phyloP scores from a whole-genome alignment of 2,888 invertebrate genomes.

The Melanostoma scalare region DNA sequence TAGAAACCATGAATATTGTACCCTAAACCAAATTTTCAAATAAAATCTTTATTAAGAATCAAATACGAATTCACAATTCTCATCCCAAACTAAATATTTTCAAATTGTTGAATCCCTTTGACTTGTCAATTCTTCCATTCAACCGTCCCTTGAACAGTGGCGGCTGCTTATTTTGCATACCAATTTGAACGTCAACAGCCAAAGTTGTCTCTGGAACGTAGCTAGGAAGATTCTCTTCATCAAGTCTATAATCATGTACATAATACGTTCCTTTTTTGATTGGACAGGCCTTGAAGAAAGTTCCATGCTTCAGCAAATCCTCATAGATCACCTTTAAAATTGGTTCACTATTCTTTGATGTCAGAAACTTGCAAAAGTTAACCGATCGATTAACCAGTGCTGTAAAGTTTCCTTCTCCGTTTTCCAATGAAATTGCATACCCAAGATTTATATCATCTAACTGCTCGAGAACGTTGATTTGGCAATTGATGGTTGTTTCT shows the following conservation, averaged over 20 bases:
- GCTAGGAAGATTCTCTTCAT: constrained; percentile 79
- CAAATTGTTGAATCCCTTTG: constrained; percentile 80
- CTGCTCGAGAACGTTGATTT: constrained; percentile 74
- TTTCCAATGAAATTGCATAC: constrained; percentile 75
- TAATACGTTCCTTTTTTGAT: constrained; percentile 76
- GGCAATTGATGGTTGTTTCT: constrained; percentile 74
- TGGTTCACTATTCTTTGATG: constrained; percentile 76
- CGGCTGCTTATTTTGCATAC: constrained; percentile 62
- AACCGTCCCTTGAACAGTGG: constrained; percentile 75
- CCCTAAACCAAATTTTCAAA: not conserved
- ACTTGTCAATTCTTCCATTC: constrained; percentile 78
- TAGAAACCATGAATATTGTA: too few species aligned
- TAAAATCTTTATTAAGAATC: constrained; percentile 6
- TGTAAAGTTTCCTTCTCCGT: constrained; percentile 75
- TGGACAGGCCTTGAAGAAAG: constrained; percentile 77
- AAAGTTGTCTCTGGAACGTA: constrained; percentile 78
- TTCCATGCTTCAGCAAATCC: constrained; percentile 77
- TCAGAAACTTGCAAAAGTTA: constrained; percentile 78
- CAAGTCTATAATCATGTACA: constrained; percentile 76
- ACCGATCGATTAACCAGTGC: constrained; percentile 74
- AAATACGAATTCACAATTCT: not conserved
- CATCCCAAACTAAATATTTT: constrained; percentile 79
- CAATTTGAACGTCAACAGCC: constrained; percentile 72
- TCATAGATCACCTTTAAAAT: constrained; percentile 76
- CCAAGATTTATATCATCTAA: constrained; percentile 76